Percentiles rank a stretch among this genome's conserved stretches.
Evolutionary conservation across 2,888 invertebrate genomes (phyloP).

Genomic region (Itoplectis maculator): DNA sequence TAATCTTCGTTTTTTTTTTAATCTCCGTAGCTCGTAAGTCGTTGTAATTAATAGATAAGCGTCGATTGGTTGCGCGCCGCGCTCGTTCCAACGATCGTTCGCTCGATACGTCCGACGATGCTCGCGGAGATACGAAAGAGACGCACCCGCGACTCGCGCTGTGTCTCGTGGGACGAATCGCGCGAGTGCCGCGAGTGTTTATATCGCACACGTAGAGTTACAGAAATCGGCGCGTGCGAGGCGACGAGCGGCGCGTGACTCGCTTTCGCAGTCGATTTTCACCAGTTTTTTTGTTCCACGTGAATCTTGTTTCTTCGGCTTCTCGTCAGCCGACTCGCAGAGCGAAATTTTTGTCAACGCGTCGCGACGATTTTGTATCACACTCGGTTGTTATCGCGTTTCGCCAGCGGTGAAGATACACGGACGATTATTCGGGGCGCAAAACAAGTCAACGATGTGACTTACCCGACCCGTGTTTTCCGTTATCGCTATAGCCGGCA

Average conservation of each 20-base stretch:
- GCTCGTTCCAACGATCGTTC: constrained; percentile 10
- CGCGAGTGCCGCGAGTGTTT: constrained; percentile 1
- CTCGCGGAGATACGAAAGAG: constrained; percentile 23
- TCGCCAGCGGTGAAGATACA: too few species aligned
- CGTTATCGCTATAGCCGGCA: too few species aligned
- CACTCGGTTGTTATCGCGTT: too few species aligned
- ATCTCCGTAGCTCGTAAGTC: constrained; percentile 1
- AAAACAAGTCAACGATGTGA: not conserved
- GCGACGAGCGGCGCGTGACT: constrained; percentile 46
- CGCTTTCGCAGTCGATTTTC: constrained; percentile 58
- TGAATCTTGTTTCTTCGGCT: constrained; percentile 56
- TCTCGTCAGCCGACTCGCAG: too few species aligned
- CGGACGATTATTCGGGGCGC: too few species aligned
- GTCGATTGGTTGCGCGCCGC: not conserved
- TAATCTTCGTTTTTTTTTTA: constrained; percentile 8
- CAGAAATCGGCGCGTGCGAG: constrained; percentile 1
- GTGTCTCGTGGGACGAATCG: not conserved
- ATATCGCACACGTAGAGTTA: constrained; percentile 2
- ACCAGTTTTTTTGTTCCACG: constrained; percentile 36
- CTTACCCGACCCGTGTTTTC: not conserved
- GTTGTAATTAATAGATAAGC: constrained; percentile 12
- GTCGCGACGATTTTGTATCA: not conserved
- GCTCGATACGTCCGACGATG: constrained; percentile 8
- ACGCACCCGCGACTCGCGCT: not conserved
- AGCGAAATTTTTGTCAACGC: not conserved